Evolutionary conservation across 2,797 vertebrate species (phyloP).

Genomic region (Apogon hyalosoma): DNA sequence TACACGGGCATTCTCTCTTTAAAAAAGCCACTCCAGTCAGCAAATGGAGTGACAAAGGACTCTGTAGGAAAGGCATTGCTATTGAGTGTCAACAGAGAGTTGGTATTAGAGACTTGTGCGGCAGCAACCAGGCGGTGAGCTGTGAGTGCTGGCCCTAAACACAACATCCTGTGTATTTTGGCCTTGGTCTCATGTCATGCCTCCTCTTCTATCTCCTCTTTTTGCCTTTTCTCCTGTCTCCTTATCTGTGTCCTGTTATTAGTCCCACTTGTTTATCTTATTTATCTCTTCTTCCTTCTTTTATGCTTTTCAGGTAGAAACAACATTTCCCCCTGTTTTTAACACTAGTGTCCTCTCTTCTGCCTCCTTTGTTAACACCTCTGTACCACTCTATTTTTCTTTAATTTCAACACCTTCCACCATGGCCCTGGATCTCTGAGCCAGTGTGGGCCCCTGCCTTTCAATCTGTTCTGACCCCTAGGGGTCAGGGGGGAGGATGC

Average conservation of each 20-base stretch:
- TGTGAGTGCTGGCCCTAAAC: slow-evolving; percentile 71
- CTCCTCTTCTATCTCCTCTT: slow-evolving; percentile 55
- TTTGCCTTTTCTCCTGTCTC: slow-evolving; percentile 51
- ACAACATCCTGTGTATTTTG: slow-evolving; percentile 81
- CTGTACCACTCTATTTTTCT: slow-evolving; percentile 6
- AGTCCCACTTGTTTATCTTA: slow-evolving; percentile 26
- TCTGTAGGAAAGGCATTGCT: slow-evolving; percentile 83
- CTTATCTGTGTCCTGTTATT: slow-evolving; percentile 46
- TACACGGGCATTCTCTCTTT: slow-evolving; percentile 84
- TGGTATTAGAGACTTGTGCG: slow-evolving; percentile 80
- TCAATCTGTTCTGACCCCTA: slow-evolving; percentile 73
- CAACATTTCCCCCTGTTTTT: background rate
- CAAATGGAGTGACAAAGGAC: slow-evolving; percentile 87
- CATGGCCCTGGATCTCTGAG: slow-evolving; percentile 40
- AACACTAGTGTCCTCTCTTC: background rate
- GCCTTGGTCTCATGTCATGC: slow-evolving; percentile 63
- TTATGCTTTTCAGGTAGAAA: slow-evolving; percentile 4
- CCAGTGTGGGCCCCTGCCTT: slow-evolving; percentile 60
- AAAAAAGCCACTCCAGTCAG: slow-evolving; percentile 88
- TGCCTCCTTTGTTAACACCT: slow-evolving; percentile 10
- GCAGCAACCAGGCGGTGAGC: slow-evolving; percentile 65
- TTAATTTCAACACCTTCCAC: slow-evolving; percentile 34
- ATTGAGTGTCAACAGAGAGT: slow-evolving; percentile 85
- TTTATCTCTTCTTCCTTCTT: slow-evolving; percentile 10
- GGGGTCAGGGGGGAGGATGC: slow-evolving; percentile 76